Evolutionary conservation across 2,113 vertebrate genomes (phyloP).

Genomic region (Aspiorhynchus laticeps): DNA sequence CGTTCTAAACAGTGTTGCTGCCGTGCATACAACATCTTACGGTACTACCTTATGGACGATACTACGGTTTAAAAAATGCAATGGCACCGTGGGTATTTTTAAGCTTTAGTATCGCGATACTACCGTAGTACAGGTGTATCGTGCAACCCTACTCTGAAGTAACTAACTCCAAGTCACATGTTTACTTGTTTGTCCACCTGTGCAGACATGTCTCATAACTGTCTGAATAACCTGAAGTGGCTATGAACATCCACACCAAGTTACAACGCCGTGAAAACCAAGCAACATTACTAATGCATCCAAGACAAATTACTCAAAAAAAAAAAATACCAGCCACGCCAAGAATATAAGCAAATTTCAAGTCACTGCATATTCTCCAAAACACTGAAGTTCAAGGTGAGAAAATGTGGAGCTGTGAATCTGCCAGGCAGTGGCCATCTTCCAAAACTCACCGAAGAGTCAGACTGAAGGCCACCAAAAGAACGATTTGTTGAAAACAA

Average conservation of each 20-base stretch:
- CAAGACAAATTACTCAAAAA: neutral
- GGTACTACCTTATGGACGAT: too few species aligned
- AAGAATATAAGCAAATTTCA: neutral
- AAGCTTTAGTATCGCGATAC: too few species aligned
- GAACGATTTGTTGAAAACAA: neutral
- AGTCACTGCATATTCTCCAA: neutral
- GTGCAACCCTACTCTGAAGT: too few species aligned
- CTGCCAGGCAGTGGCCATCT: conserved; percentile 5
- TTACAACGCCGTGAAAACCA: neutral
- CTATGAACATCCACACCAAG: neutral
- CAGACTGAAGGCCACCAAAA: conserved; percentile 5
- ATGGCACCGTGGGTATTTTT: too few species aligned
- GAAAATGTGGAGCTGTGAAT: conserved; percentile 17
- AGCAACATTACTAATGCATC: neutral
- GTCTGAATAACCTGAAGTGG: neutral
- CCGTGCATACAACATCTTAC: too few species aligned
- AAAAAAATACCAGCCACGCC: neutral
- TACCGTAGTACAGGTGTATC: too few species aligned
- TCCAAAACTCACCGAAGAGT: conserved; percentile 9
- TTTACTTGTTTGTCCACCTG: conserved; percentile 24
- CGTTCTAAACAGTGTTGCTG: too few species aligned
- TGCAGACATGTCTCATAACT: neutral
- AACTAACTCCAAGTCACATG: neutral
- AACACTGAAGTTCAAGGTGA: neutral
- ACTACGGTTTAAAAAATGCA: too few species aligned